A percentile compares a stretch with the other conserved stretches of the same genome.
phyloP scores from a whole-genome alignment of 2,113 vertebrate genomes.

The Zosterops pallidus region DNA sequence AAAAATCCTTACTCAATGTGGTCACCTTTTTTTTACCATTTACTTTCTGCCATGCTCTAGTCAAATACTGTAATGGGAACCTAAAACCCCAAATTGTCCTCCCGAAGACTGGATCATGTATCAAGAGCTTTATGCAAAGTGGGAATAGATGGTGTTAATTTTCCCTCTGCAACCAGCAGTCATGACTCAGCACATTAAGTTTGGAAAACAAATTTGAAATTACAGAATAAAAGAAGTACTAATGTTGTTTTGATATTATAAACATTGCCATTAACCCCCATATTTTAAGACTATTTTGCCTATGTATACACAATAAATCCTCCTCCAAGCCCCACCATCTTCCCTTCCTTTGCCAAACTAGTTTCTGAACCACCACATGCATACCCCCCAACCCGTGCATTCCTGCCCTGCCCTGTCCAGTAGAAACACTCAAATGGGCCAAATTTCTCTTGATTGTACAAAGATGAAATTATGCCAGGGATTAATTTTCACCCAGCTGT shows the following conservation, averaged over 20 bases:
- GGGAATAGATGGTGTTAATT: neutral
- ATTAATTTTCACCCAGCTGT: neutral
- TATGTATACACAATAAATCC: neutral
- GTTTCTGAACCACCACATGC: neutral
- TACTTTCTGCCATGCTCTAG: neutral
- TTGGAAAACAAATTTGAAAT: neutral
- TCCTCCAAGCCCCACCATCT: accelerated
- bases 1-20: neutral
- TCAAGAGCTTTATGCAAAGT: neutral
- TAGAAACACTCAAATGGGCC: neutral
- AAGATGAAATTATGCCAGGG: neutral
- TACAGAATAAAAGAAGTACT: neutral
- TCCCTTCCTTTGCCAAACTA: neutral
- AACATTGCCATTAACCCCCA: neutral
- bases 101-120: neutral
- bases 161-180: neutral
- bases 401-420: too few relatives aligned
- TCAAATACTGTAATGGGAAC: neutral
- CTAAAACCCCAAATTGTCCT: neutral
- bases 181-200: neutral
- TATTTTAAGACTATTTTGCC: neutral
- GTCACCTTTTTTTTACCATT: neutral
- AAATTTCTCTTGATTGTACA: neutral
- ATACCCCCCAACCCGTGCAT: accelerated
- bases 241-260: neutral